These are phyloP conservation scores for Tetanocera ferruginea DNA, from an alignment of 2,888 invertebrate genomes.

Conservation along the genomic window DNA sequence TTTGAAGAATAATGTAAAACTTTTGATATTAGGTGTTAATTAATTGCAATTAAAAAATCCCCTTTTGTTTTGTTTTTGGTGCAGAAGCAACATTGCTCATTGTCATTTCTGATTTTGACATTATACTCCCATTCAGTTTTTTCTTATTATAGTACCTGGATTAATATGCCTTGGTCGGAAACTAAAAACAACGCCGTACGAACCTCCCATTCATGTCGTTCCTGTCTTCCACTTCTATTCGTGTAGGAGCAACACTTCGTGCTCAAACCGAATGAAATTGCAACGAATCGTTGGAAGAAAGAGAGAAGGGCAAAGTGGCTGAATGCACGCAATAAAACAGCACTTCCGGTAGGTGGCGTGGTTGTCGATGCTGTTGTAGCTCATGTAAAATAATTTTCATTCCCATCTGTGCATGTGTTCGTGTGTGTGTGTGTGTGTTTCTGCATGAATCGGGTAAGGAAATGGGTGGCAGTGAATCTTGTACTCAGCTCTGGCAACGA, in stretches of 20 bases:
- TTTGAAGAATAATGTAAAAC: no score
- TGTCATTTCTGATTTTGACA: no score
- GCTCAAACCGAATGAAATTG: no score
- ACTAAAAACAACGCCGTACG: slow-evolving; percentile 1
- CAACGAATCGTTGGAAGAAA: not conserved
- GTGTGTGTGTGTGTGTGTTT: slow-evolving; percentile 8
- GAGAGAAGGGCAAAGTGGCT: not conserved
- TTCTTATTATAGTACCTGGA: no score
- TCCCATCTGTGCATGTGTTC: slow-evolving; percentile 33
- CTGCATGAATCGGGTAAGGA: not conserved
- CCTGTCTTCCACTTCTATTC: not conserved
- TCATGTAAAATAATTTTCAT: slow-evolving; percentile 24
- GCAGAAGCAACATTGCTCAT: no score
- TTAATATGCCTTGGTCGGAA: not conserved
- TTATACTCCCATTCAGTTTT: no score
- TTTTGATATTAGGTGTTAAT: no score
- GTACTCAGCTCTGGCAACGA: not conserved
- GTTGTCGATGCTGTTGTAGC: not conserved
- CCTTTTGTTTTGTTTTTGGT: no score
- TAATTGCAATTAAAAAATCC: no score
- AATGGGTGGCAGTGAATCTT: no score
- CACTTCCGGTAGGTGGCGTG: slow-evolving; percentile 34
- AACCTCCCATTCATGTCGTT: not conserved
- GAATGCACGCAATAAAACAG: slow-evolving; percentile 20
- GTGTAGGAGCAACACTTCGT: slow-evolving; percentile 16